Evolutionary conservation across 2,888 invertebrate genomes (phyloP), one percentile per base, ranked within the genome.

Genomic region (Hermaeophaga mercurialis): DNA sequence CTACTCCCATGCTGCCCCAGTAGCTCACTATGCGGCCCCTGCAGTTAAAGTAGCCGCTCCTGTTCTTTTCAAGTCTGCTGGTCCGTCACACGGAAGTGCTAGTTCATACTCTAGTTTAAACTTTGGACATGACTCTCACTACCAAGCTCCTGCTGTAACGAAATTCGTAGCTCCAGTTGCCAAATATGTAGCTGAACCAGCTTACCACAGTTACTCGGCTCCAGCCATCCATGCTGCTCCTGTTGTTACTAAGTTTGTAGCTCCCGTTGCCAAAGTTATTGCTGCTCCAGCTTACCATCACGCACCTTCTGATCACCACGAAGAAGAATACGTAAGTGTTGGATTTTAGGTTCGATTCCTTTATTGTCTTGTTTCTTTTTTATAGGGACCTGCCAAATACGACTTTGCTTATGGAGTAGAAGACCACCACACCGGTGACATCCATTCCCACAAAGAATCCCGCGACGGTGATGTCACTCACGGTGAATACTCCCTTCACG

Each of bases 391-490:
- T 63, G 82, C 83, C 17, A 82, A 81, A 74, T 83, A 84, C 69
- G 80, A 82, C 67, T 82, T 81, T 67, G 80, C 82, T 66, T 83
- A 84, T 59, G 80, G 80, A 41, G 82, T 84, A 50, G 79, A 81
- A 14, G 83, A 84, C 58, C 78, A 79, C 54, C 80, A 80, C 59
- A 83, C 83, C 0, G 83, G 83, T 12, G 84, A 84, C 66, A 79
- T 80, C 61, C 83, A 84, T 63, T 79, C 79, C 22, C 84, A 84
- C 56, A 75, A 78, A 19, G 83, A 84, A 68, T 70, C 75, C 14
- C 76, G 83, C 45, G 82, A 83, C 53, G 83, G 83, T 0, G 81
- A 82, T 64, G 72, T 76, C 58, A 83, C 83, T 8, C 78, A 77
- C 36, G 84, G 84, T 4, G 80, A 80, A 62, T 84, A 84, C 74